phyloP scores from a whole-genome alignment of 1,140 invertebrate genomes.

The honey bee (Apis mellifera) region Amel_HAv3.1 CM009935.2:8705001-8705500 shows the following conservation, averaged over 20 bases:
- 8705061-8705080: too few relatives aligned
- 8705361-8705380: neutral
- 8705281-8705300: conserved; percentile 55
- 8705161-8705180: conserved; percentile 5
- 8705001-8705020: neutral
- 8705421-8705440: conserved; percentile 28
- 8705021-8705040: conserved; percentile 18
- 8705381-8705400: conserved; percentile 52
- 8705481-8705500: conserved; percentile 22
- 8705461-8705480: conserved; percentile 20
- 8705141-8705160: neutral
- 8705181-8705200: conserved; percentile 19
- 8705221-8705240: conserved; percentile 51
- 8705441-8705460: neutral
- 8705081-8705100: neutral
- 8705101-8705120: conserved; percentile 6
- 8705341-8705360: conserved; percentile 33
- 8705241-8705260: conserved; percentile 47
- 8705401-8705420: neutral
- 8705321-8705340: conserved; percentile 24
- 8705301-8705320: conserved; percentile 29
- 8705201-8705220: conserved; percentile 56
- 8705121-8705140: too few relatives aligned
- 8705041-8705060: neutral
- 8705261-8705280: conserved; percentile 53